Evolutionary conservation across 1,140 invertebrate genomes (phyloP).

Genomic region (Medauroidea extradentata): DNA sequence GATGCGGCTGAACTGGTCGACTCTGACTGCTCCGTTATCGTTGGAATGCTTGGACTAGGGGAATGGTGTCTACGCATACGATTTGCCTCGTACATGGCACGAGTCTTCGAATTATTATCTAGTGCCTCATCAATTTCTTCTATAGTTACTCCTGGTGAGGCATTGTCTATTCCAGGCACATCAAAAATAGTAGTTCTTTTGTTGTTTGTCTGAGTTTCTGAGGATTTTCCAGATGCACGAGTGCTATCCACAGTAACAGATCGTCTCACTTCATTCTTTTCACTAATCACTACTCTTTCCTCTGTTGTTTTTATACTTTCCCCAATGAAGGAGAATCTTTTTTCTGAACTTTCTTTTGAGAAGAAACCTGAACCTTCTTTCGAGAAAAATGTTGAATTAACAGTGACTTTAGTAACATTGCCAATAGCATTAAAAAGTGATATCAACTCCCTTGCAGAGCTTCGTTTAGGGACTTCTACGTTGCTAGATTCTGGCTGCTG

Average conservation of each 20-base stretch:
- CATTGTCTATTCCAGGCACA: background rate
- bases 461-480: slow-evolving; percentile 33
- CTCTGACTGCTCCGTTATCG: slow-evolving; percentile 37
- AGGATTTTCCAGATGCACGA: background rate
- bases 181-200: too few species aligned
- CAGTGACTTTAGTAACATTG: slow-evolving; percentile 52
- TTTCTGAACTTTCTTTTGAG: slow-evolving; percentile 20
- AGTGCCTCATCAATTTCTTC: slow-evolving; percentile 26
- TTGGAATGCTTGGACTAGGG: slow-evolving; percentile 35
- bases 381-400: slow-evolving; percentile 47
- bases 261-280: slow-evolving; percentile 2
- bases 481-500: slow-evolving; percentile 27
- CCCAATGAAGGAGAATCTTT: slow-evolving; percentile 21
- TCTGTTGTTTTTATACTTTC: background rate
- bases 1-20: slow-evolving; percentile 29
- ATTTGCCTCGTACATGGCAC: slow-evolving; percentile 27
- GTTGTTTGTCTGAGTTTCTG: background rate
- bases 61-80: slow-evolving; percentile 23
- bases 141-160: slow-evolving; percentile 19
- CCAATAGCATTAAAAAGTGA: slow-evolving; percentile 60
- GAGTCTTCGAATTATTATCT: slow-evolving; percentile 27
- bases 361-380: slow-evolving; percentile 19
- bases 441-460: slow-evolving; percentile 52
- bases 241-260: background rate
- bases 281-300: slow-evolving; percentile 8